Conservation (phyloP, 2,113 vertebrate species). For the Hyaena hyaena region DNA sequence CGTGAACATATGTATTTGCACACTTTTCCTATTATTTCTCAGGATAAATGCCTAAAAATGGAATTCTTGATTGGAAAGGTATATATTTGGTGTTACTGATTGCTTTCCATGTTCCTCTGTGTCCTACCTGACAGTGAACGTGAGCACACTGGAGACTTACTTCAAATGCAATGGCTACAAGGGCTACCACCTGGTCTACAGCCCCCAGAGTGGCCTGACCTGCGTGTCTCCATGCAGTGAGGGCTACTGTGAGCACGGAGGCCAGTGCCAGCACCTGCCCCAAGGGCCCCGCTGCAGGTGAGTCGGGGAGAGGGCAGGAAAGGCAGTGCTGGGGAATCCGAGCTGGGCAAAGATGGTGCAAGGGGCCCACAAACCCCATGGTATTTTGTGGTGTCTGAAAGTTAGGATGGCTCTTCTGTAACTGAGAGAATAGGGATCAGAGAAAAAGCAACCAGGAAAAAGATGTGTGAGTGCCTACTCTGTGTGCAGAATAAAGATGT, state of each 20-base stretch:
- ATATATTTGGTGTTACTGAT: not conserved
- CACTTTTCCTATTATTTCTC: not conserved
- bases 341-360: not conserved
- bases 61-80: not conserved
- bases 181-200: constrained; percentile 61
- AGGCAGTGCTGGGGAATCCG: not conserved
- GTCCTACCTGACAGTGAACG: constrained; percentile 36
- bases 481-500: not conserved
- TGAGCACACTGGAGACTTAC: not conserved
- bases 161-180: constrained; percentile 59
- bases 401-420: not conserved
- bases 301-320: not conserved
- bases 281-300: constrained; percentile 73
- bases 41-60: not conserved
- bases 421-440: not conserved
- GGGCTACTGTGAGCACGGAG: constrained; percentile 68
- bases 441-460: not conserved
- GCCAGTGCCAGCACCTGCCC: constrained; percentile 70
- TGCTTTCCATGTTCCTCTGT: not conserved
- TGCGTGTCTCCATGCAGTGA: constrained; percentile 68
- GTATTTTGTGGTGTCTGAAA: not conserved
- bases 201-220: not conserved
- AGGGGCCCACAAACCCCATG: not conserved
- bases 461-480: not conserved
- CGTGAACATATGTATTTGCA: not conserved